These are phyloP conservation scores for Lichenostomus cassidix DNA, from an alignment of 2,113 vertebrate genomes.

Conservation along the genomic window DNA sequence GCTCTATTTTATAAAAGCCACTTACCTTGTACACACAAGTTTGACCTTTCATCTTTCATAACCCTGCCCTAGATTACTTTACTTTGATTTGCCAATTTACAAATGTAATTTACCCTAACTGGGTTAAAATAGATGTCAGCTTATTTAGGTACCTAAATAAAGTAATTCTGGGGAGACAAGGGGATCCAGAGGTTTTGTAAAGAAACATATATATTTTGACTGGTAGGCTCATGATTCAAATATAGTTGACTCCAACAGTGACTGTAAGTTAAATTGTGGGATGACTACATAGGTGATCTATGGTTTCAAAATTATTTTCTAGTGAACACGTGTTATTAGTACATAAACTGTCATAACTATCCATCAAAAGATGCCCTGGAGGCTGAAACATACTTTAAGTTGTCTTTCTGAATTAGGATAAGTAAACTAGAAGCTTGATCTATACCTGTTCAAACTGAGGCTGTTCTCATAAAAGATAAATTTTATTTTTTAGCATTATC, in stretches of 20 bases:
- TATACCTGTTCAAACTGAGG: background rate
- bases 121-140: background rate
- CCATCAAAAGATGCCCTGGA: constrained; percentile 13
- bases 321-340: background rate
- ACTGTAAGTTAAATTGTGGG: background rate
- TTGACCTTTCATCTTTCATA: background rate
- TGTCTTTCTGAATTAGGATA: background rate
- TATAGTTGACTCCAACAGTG: background rate
- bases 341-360: background rate
- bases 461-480: background rate
- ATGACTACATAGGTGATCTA: background rate
- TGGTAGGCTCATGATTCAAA: background rate
- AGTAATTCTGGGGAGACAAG: background rate
- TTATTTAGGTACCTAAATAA: background rate
- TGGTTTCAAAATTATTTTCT: background rate
- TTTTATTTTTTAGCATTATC: background rate
- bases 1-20: background rate
- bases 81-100: background rate
- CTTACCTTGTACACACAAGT: background rate
- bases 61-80: background rate
- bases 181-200: background rate
- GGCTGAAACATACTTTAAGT: background rate
- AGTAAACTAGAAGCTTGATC: background rate
- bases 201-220: background rate
- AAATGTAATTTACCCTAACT: background rate